phyloP scores from a whole-genome alignment of 2,888 invertebrate genomes.

The Netelia virgata region DNA sequence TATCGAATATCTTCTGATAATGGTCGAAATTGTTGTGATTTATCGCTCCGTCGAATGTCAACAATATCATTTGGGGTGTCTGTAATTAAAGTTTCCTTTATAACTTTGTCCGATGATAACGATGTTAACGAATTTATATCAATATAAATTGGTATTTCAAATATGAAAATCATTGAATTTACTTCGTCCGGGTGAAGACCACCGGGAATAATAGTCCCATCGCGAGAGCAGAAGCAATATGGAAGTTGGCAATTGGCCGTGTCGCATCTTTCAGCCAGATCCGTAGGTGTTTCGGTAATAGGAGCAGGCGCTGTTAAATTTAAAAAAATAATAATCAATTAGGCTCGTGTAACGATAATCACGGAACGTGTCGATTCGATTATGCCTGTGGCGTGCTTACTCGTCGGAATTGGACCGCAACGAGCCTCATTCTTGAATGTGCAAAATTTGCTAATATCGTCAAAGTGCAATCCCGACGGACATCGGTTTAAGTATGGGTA shows the following conservation, averaged over 20 bases:
- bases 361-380: not conserved
- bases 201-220: conserved; percentile 95
- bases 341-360: not conserved
- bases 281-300: conserved; percentile 92
- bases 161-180: conserved; percentile 77
- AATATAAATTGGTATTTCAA: not conserved
- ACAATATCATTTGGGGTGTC: conserved; percentile 96
- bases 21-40: conserved; percentile 96
- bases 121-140: conserved; percentile 15
- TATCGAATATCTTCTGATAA: conserved; percentile 94
- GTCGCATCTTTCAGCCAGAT: conserved; percentile 93
- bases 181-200: conserved; percentile 93
- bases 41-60: conserved; percentile 97
- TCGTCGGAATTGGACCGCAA: conserved; percentile 95
- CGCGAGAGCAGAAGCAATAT: conserved; percentile 96
- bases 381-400: conserved; percentile 87
- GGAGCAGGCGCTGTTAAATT: conserved; percentile 90
- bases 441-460: conserved; percentile 95
- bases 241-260: conserved; percentile 91
- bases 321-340: conserved; percentile 3
- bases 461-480: conserved; percentile 95
- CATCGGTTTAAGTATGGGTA: conserved; percentile 95
- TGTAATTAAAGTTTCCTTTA: conserved; percentile 84
- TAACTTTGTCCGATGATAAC: conserved; percentile 19
- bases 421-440: conserved; percentile 95